phyloP scores from a whole-genome alignment of 2,113 vertebrate species.

The Willisornis vidua region DNA sequence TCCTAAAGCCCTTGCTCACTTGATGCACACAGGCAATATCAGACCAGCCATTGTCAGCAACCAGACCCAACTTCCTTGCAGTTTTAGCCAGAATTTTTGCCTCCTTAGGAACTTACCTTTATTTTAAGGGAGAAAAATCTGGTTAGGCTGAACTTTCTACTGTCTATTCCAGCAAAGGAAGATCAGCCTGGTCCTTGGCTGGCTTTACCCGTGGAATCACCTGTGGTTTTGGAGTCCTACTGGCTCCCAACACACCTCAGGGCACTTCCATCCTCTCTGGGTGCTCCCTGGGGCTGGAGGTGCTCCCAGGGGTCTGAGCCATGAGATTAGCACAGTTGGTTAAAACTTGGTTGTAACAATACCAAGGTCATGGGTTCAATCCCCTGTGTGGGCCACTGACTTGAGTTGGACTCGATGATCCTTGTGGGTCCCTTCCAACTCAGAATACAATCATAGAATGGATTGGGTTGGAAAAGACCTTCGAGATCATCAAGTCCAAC shows the following conservation, averaged over 20 bases:
- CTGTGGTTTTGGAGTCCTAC: neutral
- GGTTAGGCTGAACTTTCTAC: neutral
- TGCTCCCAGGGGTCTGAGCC: neutral
- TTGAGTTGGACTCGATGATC: too few relatives aligned
- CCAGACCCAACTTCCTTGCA: neutral
- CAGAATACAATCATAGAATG: too few relatives aligned
- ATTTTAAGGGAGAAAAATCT: neutral
- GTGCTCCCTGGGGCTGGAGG: fast-evolving
- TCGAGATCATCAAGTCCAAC: too few relatives aligned
- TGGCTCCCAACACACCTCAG: neutral
- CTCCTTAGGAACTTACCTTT: neutral
- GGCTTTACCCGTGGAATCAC: neutral
- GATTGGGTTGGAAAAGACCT: too few relatives aligned
- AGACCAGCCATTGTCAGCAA: neutral
- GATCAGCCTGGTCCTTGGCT: neutral
- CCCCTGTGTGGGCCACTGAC: too few relatives aligned
- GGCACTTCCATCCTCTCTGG: neutral
- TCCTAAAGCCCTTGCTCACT: neutral
- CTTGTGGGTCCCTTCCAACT: too few relatives aligned
- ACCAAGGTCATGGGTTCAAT: too few relatives aligned
- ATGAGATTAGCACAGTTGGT: too few relatives aligned
- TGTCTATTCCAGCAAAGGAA: neutral
- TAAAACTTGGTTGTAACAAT: too few relatives aligned
- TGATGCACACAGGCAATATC: neutral
- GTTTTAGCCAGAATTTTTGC: neutral